phyloP scores from a whole-genome alignment of 2,888 invertebrate species.

The Aphidius colemani region DNA sequence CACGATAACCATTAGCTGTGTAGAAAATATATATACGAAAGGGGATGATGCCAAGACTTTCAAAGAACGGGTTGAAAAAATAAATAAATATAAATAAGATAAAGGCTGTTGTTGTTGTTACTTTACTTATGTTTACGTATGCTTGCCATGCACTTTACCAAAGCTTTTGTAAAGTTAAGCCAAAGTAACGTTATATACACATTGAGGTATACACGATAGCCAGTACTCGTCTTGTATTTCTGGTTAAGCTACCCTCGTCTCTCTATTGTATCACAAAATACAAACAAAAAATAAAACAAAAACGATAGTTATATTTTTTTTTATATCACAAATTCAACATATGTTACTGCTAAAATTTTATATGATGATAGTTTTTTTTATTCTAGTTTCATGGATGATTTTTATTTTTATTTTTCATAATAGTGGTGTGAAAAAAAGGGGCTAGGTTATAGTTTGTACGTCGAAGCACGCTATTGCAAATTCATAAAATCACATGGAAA shows the following conservation, averaged over 20 bases:
- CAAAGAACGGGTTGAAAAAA: no score
- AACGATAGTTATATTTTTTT: neutral
- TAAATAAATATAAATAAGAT: no score
- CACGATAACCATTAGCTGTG: slow-evolving; percentile 20
- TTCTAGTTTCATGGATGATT: no score
- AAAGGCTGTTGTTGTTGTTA: neutral
- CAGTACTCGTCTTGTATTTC: slow-evolving; percentile 12
- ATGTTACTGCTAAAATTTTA: no score
- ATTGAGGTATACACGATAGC: slow-evolving; percentile 5
- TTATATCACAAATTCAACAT: no score
- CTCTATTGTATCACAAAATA: slow-evolving; percentile 19
- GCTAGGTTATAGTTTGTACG: neutral
- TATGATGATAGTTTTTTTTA: no score
- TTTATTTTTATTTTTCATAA: no score
- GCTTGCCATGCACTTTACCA: slow-evolving; percentile 27
- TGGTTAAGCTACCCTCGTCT: slow-evolving; percentile 19
- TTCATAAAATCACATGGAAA: slow-evolving; percentile 44
- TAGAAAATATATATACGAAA: neutral
- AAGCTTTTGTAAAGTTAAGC: neutral
- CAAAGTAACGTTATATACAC: neutral
- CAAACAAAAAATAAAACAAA: slow-evolving; percentile 16
- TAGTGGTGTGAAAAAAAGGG: no score
- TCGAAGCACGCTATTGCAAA: slow-evolving; percentile 39
- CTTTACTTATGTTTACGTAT: slow-evolving; percentile 25
- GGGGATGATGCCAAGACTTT: no score